Conservation (phyloP, 2,888 invertebrate genomes). For the Drosophila demipolita region DNA sequence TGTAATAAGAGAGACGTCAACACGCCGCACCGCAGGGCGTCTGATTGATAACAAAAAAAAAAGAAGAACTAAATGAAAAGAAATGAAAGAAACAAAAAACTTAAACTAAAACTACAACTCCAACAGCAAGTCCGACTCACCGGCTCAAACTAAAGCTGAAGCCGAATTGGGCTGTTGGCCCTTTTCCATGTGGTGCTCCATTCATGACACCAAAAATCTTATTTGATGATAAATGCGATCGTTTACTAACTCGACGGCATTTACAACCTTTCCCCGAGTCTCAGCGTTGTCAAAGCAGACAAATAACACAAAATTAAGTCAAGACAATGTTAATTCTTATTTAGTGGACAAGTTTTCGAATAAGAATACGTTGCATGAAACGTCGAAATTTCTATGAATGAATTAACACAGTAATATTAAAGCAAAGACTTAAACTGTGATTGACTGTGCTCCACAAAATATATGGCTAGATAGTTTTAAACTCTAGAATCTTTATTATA, state of each 20-base stretch:
- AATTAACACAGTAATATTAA: constrained; percentile 25
- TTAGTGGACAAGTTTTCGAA: constrained; percentile 66
- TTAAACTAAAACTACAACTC: not conserved
- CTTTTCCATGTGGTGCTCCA: constrained; percentile 15
- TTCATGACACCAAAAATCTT: constrained; percentile 36
- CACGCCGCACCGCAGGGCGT: constrained; percentile 75
- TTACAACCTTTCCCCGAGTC: constrained; percentile 17
- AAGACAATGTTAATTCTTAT: constrained; percentile 72
- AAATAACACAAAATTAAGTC: constrained; percentile 46
- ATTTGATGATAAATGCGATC: constrained; percentile 72
- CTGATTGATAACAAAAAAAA: constrained; percentile 66
- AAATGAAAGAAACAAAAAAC: constrained; percentile 5
- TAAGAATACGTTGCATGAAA: constrained; percentile 8
- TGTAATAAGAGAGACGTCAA: constrained; percentile 78
- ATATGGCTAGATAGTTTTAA: not conserved
- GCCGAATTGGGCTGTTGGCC: constrained; percentile 4
- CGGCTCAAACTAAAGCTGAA: constrained; percentile 1
- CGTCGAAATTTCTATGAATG: constrained; percentile 41
- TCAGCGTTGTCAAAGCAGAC: constrained; percentile 25
- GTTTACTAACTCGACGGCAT: constrained; percentile 58
- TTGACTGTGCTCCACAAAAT: not conserved
- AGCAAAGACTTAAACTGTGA: constrained; percentile 6
- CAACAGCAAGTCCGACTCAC: not conserved
- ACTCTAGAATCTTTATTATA: not conserved
- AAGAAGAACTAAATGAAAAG: not conserved